Base-by-base conservation (phyloP, 1,140 invertebrate species). In the Eupristina koningsbergeri region DNA sequence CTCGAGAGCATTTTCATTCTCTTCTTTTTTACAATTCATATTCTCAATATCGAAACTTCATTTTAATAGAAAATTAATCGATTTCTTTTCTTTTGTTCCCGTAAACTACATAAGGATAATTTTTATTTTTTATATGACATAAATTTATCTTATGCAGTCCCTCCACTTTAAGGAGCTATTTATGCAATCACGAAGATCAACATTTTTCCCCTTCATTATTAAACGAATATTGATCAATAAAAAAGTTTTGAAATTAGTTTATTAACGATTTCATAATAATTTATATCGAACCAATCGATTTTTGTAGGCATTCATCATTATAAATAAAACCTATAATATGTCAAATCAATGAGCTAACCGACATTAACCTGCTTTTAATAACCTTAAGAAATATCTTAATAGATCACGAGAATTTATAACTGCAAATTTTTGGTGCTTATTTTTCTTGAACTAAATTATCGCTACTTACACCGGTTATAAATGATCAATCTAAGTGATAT, bases 41-140 rank as follows among this genome's bases (percentile, higher is more conserved):
- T 45, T 50, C 13, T n/a, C 13, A 39, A 41, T 22, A 63, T 6
- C n/a, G n/a, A 41, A 6, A 36, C n/a, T 71, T 29, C 22, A 22
- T 29, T 34, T 61, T 71, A 19, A 29, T 61, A 36, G 22, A 75
- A 81, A 63, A 74, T 76, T 82, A 76, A 82, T 76, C 64, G 67
- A 76, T 53, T 19, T 39, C 41, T 63, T 61, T 69, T 79, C 17
- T 69, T 53, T 36, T n/a, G 26, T 47, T 45, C 34, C 5, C 47
- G 15, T n/a, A 61, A 39, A 61, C 11, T n/a, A 50, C 9, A 26
- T 3, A 41, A 69, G 13, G 67, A 69, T 26, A 39, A 6, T 22
- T 5, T 69, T 69, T 69, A 22, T 69, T 26, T 26, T 69, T 31
- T 3, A 39, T 15, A 69, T 29, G 1, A 8, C 34, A 75, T 75